Percentiles rank a stretch among this genome's conserved stretches.
Conservation (phyloP, 2,888 invertebrate genomes). For the Cataglyphis cursor region DNA sequence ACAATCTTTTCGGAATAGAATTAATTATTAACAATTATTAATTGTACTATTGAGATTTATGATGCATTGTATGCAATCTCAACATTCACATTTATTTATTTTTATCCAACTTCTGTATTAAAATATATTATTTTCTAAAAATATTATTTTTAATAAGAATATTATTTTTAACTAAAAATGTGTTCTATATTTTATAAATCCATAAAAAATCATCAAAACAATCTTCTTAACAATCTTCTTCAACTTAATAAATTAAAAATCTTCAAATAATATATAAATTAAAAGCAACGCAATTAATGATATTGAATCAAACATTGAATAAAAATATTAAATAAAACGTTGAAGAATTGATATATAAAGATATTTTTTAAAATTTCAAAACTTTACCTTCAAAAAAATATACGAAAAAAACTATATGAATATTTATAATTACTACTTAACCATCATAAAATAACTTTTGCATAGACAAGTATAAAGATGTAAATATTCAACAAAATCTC, state of each 20-base stretch:
- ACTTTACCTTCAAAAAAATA: slow-evolving; percentile 61
- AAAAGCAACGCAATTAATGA: neutral
- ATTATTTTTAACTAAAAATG: neutral
- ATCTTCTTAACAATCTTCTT: no score
- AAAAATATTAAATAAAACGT: neutral
- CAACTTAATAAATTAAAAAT: no score
- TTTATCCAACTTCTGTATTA: neutral
- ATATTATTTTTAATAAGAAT: neutral
- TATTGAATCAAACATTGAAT: no score
- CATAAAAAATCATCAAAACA: no score
- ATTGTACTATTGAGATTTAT: neutral
- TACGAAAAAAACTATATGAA: slow-evolving; percentile 56
- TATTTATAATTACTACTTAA: slow-evolving; percentile 56
- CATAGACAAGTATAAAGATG: slow-evolving; percentile 54
- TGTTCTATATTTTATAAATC: neutral
- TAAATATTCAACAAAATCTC: slow-evolving; percentile 54
- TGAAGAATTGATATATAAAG: neutral
- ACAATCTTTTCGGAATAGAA: neutral
- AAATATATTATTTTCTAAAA: no score
- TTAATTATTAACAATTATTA: neutral
- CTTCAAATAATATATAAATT: neutral
- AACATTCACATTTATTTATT: neutral
- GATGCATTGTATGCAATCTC: neutral
- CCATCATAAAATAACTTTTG: slow-evolving; percentile 66
- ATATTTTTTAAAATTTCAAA: slow-evolving; percentile 19